Conservation (phyloP, 2,888 invertebrate genomes). For the Erebia ligea region DNA sequence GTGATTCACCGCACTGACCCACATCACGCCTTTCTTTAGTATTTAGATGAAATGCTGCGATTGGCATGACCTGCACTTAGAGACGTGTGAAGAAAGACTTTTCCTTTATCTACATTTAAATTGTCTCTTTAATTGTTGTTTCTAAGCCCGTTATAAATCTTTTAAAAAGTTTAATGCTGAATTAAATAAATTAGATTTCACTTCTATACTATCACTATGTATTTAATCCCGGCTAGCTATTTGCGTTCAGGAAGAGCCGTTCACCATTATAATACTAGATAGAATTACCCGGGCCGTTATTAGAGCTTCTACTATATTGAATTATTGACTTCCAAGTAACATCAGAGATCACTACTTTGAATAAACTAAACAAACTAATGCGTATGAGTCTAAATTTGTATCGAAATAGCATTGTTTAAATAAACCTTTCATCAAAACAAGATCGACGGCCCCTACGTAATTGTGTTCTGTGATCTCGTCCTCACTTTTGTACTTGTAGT, state of each 20-base stretch:
- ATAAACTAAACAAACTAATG: conserved; percentile 19
- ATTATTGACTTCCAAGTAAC: conserved; percentile 34
- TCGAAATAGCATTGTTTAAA: neutral
- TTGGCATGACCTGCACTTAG: conserved; percentile 31
- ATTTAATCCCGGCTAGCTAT: conserved; percentile 59
- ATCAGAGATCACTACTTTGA: conserved; percentile 23
- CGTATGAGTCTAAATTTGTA: conserved; percentile 12
- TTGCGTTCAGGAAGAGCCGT: conserved; percentile 61
- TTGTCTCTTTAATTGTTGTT: conserved; percentile 33
- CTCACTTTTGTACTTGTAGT: too few species aligned
- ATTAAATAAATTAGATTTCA: neutral
- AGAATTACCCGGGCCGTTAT: conserved; percentile 34
- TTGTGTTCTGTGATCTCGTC: too few species aligned
- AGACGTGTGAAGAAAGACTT: conserved; percentile 29
- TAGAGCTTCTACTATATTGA: conserved; percentile 29
- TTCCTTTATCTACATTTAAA: conserved; percentile 12
- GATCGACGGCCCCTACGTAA: too few species aligned
- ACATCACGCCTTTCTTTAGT: conserved; percentile 53
- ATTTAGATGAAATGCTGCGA: conserved; percentile 35
- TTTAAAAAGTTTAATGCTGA: neutral
- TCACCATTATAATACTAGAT: conserved; percentile 40
- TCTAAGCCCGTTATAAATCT: conserved; percentile 36
- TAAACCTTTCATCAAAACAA: neutral
- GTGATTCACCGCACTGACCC: conserved; percentile 69
- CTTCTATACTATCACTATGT: conserved; percentile 55